These are phyloP conservation scores for Mimas tiliae DNA, from an alignment of 2,888 invertebrate species.

Conservation along the genomic window DNA sequence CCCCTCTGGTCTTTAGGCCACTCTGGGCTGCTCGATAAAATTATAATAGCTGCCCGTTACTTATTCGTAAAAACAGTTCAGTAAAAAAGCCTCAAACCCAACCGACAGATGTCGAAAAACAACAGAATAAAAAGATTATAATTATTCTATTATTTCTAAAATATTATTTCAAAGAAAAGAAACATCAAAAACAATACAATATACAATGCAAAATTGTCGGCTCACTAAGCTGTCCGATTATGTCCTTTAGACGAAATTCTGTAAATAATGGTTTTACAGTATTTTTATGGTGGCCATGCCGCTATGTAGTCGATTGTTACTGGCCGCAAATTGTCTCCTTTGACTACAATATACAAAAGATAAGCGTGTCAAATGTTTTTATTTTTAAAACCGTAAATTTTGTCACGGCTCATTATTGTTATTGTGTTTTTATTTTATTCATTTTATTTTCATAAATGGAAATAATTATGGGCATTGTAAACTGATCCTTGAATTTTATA, in stretches of 20 bases:
- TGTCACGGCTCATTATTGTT: slow-evolving; percentile 2
- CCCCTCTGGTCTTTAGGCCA: too few species aligned
- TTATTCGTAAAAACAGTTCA: neutral
- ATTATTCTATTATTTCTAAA: slow-evolving; percentile 18
- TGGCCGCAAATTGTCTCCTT: slow-evolving; percentile 27
- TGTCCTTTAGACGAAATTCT: neutral
- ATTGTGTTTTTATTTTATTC: neutral
- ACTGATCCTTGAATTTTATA: neutral
- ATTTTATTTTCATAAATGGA: neutral
- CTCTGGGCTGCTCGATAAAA: neutral
- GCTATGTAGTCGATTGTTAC: slow-evolving; percentile 24
- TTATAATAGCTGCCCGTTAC: neutral
- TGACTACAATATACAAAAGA: neutral
- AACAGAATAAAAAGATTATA: slow-evolving; percentile 23
- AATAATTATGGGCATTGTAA: neutral
- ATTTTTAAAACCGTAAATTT: slow-evolving; percentile 11
- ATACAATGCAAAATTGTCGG: slow-evolving; percentile 3
- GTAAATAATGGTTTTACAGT: slow-evolving; percentile 6
- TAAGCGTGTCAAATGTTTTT: slow-evolving; percentile 28
- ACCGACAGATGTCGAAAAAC: slow-evolving; percentile 12
- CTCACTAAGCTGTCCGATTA: slow-evolving; percentile 14
- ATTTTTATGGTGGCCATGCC: slow-evolving; percentile 34
- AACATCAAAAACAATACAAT: slow-evolving; percentile 7
- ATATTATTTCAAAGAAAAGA: slow-evolving; percentile 8
- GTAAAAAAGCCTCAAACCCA: neutral